These are phyloP conservation scores for Aegithalos caudatus DNA, from an alignment of 2,113 vertebrate species.

Conservation along the genomic window DNA sequence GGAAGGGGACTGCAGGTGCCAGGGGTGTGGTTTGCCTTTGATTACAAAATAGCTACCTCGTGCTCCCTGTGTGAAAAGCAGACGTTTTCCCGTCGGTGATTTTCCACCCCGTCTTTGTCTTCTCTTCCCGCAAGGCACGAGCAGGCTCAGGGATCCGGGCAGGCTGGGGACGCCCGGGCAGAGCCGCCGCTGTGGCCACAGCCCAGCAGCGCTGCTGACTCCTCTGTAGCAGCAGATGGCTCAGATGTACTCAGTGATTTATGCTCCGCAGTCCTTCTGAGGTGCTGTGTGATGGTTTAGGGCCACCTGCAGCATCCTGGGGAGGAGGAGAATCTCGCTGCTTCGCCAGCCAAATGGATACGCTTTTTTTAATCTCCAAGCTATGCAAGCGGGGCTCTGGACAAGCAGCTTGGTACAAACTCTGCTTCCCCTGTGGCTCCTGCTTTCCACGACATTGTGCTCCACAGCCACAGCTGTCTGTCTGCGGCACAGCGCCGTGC, in stretches of 20 bases:
- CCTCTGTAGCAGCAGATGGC: neutral
- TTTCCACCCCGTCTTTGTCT: neutral
- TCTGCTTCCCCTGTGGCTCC: neutral
- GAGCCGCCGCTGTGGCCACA: neutral
- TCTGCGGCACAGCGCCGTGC: fast-evolving
- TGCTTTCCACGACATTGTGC: fast-evolving
- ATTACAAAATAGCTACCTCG: neutral
- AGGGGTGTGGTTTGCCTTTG: neutral
- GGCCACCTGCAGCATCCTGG: neutral
- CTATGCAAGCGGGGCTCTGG: neutral
- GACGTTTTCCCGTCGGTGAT: neutral
- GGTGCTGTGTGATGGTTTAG: neutral
- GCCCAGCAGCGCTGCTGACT: fast-evolving
- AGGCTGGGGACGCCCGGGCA: neutral
- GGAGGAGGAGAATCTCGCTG: neutral
- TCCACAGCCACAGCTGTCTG: fast-evolving
- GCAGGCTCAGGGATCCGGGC: fast-evolving
- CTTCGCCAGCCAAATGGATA: neutral
- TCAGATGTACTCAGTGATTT: fast-evolving
- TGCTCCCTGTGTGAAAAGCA: neutral
- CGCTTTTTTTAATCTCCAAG: neutral
- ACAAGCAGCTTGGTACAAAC: neutral
- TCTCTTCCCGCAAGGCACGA: neutral
- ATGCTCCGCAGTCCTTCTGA: fast-evolving
- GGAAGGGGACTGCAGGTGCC: neutral